phyloP scores from a whole-genome alignment of 2,888 invertebrate species.

The Xylota segnis region DNA sequence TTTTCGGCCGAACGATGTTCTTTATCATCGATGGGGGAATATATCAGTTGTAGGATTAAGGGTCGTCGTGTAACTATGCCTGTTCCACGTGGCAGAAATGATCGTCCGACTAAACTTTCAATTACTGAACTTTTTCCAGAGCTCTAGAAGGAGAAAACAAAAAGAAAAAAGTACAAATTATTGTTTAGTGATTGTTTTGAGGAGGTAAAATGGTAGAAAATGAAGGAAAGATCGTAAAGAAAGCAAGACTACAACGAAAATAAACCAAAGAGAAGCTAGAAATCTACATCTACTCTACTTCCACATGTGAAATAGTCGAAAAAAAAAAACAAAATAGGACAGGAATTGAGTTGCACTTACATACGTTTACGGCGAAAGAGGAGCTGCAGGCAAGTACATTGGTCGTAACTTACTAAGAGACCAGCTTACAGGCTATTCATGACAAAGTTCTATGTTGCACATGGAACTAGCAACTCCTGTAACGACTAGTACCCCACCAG shows the following conservation, averaged over 20 bases:
- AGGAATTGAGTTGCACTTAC: background rate
- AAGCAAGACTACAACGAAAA: background rate
- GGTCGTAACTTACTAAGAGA: background rate
- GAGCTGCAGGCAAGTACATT: background rate
- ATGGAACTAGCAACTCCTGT: too few species aligned
- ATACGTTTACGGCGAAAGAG: background rate
- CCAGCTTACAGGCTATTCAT: background rate
- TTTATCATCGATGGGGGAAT: slow-evolving; percentile 95
- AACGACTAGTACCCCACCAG: too few species aligned
- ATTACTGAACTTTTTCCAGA: slow-evolving; percentile 99
- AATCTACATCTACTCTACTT: background rate
- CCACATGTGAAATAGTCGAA: background rate
- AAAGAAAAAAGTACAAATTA: slow-evolving; percentile 47
- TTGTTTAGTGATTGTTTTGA: slow-evolving; percentile 13
- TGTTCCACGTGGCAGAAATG: slow-evolving; percentile 98
- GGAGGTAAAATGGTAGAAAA: slow-evolving; percentile 73
- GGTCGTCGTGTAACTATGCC: slow-evolving; percentile 99
- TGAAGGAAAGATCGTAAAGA: slow-evolving; percentile 44
- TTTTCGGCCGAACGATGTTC: slow-evolving; percentile 94
- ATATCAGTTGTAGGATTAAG: slow-evolving; percentile 95
- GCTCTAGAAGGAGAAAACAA: slow-evolving; percentile 88
- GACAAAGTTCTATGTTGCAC: too few species aligned
- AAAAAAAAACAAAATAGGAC: background rate
- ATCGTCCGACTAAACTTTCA: slow-evolving; percentile 98
- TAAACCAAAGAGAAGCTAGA: background rate